Evolutionary conservation across 2,113 vertebrate genomes (phyloP), one percentile per base, ranked within the genome.

Genomic region (Sapayoa aenigma): DNA sequence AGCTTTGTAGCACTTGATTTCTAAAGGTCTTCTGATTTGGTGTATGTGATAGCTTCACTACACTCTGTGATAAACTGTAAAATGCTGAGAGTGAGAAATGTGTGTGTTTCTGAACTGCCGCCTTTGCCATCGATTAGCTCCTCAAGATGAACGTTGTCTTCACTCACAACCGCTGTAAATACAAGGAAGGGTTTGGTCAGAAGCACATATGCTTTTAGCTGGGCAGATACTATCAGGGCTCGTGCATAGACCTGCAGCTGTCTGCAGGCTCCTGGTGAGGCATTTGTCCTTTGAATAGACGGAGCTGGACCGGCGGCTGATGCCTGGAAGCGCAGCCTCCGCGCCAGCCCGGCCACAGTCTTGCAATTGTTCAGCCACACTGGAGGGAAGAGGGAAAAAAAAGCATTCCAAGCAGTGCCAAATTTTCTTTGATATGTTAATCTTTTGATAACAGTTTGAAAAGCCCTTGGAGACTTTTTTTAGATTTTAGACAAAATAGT

Each of bases 111-210:
- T 84, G 42, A 63, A n/a, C 67, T 37, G n/a, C 33, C 0, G 9
- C 81, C 50, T 84, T 68, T 28, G 17, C 22, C 22, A 17, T 49
- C 9, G 13, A 19, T 80, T 6, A 50, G 31, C 65, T 94, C 44
- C 73, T 72, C 60, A 11, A 24, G 39, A 68, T 24, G 27, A 69
- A 20, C 9, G 46, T 50, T 92, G 79, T 91, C 83, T 90, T 87
- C 66, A 2, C 60, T 94, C 22, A 3, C 33, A 22, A 30, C 60
- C 77, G 68, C 94, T 98, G 98, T 98, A 98, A 98, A 98, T 98
- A 95, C 91, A 96, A 98, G 99, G 99, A 99, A 99, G 99, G 98
- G 98, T 97, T 99, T 98, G 99, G 98, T 97, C 98, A 96, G 95
- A 87, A 98, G 96, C 97, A 97, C 97, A 42, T 97, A 96, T 97